Evolutionary conservation across 2,113 vertebrate species (phyloP), one percentile per base, ranked within the genome.

Genomic region (Gymnarchus niloticus): DNA sequence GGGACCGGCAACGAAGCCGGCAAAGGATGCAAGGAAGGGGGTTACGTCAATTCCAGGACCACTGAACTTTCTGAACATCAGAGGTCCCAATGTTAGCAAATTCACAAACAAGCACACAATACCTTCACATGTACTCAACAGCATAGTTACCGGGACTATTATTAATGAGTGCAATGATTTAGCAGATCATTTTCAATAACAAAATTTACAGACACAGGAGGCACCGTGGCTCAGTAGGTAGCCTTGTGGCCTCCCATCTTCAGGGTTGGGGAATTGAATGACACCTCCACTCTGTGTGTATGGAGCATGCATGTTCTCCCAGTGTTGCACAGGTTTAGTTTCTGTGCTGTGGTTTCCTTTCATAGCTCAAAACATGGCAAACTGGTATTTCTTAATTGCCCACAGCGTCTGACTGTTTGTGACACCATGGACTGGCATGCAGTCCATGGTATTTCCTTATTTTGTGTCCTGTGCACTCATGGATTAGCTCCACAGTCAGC

Each of bases 121-220:
- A n/a, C 25, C n/a, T 49, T 81, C 23, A 51, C 2, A 8, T 25
- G 9, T 25, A 28, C 3, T 6, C 48, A 48, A 48, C 56, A 57
- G 76, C 88, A 51, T 85, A 46, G 81, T 21, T 41, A 73, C 56
- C 84, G 25, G 1, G 83, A 80, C 76, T 33, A 56, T 41, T 85
- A 88, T 83, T 88, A 90, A 85, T 84, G 51, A 78, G 69, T 54
- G 23, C 56, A 52, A 69, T 83, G 69, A 88, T 87, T 89, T 69
- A 88, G 56, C 6, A 10, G 88, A 87, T 88, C 84, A 86, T 84
- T 89, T 85, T 25, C 21, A 56, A 33, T 65, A 84, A 87, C 48
- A 87, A 73, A 52, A 69, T 86, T 89, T 69, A 25, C 46, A 84
- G 87, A 83, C 85, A 84, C 48, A 65, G 9, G 17, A 83, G 25